These are phyloP conservation scores for Busseola fusca DNA, from an alignment of 2,888 invertebrate genomes.

Conservation along the genomic window DNA sequence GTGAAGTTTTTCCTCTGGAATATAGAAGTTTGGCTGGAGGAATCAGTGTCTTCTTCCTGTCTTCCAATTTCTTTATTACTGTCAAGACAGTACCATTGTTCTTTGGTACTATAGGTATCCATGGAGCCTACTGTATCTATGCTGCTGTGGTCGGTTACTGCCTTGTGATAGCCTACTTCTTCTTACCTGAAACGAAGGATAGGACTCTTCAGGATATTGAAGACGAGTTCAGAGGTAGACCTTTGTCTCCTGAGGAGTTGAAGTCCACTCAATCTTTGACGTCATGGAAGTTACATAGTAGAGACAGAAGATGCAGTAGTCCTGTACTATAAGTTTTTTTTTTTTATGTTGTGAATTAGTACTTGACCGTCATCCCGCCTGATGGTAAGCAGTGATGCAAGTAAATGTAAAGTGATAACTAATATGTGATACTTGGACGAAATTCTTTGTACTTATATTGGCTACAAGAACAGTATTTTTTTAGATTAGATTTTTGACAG, in stretches of 20 bases:
- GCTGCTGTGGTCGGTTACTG: conserved; percentile 73
- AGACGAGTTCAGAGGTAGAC: conserved; percentile 75
- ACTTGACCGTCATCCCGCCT: too few species aligned
- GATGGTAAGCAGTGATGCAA: too few species aligned
- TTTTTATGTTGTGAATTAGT: too few species aligned
- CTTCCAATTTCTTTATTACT: conserved; percentile 73
- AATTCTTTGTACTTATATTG: conserved; percentile 2
- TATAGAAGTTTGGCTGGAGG: conserved; percentile 89
- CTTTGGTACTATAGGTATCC: conserved; percentile 69
- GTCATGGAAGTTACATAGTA: conserved; percentile 66
- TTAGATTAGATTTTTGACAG: conserved; percentile 20
- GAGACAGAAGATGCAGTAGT: conserved; percentile 70
- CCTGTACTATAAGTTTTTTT: conserved; percentile 68
- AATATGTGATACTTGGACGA: conserved; percentile 32
- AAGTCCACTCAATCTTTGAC: conserved; percentile 72
- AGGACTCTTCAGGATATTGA: conserved; percentile 80
- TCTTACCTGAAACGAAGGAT: conserved; percentile 79
- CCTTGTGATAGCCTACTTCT: conserved; percentile 70
- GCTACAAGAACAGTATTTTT: conserved; percentile 35
- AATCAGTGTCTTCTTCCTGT: conserved; percentile 75
- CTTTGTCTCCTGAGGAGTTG: conserved; percentile 69
- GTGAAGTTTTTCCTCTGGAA: conserved; percentile 90
- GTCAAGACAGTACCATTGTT: conserved; percentile 76
- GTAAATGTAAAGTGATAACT: conserved; percentile 1
- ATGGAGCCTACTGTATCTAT: conserved; percentile 76